Evolutionary conservation across 2,797 vertebrate species (phyloP), one percentile per base, ranked within the genome.

Genomic region (Pogoniulus pusillus): DNA sequence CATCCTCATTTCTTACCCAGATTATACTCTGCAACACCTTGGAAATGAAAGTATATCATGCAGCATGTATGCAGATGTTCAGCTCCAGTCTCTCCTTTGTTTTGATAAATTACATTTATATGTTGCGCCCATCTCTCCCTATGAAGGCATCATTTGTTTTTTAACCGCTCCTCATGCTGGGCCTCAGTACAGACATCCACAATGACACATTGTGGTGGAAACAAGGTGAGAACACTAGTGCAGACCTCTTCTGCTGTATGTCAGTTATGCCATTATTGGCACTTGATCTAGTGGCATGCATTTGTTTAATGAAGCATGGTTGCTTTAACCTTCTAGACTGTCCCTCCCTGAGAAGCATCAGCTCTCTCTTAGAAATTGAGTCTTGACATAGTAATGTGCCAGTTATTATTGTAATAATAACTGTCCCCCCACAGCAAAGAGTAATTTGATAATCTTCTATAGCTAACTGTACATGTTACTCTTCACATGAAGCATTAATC

Each of bases 221-320:
- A 87, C 69, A 88, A 87, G 76, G 83, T 82, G 58, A 64, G 73
- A 89, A 73, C 45, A 34, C 54, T 27, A 37, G 34, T 27, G 57
- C 85, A 89, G 84, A 43, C 84, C 72, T 94, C 57, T 89, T 87
- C 89, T 88, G 82, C 72, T 89, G 76, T 87, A 54, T 88, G 90
- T 96, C 95, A 94, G 34, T 82, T 93, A 73, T 93, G 95, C 63
- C 91, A 75, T 95, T 96, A 94, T 95, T 96, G 93, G 91, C 91
- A 94, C 90, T 95, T 97, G 96, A 97, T 97, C 90, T 95, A 96
- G 90, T 92, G 90, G 85, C 76, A 88, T 32, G 35, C 92, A 92
- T 96, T 90, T 96, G 95, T 95, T 96, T 97, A 97, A 97, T 97
- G 96, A 96, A 86, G 89, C 96, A 82, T 97, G 90, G 94, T 96